Conservation (phyloP, 2,888 invertebrate species). For the Ctenicera cuprea region DNA sequence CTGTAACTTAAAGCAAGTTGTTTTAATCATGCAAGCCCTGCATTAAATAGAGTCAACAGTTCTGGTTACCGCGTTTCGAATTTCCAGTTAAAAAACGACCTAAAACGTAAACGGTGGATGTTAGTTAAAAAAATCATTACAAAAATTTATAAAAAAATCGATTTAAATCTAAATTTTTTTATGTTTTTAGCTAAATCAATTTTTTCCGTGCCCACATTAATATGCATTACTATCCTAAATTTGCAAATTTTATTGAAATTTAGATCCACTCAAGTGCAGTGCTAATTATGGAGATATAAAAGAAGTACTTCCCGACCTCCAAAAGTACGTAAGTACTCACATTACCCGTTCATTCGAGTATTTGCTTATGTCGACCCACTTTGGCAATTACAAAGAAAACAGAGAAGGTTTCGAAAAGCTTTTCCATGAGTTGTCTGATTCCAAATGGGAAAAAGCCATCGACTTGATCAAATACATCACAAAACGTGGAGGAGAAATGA, state of each 20-base stretch:
- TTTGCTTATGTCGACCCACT: slow-evolving; percentile 84
- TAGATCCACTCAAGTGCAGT: slow-evolving; percentile 75
- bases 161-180: no score
- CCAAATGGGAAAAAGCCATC: slow-evolving; percentile 83
- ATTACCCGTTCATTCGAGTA: slow-evolving; percentile 85
- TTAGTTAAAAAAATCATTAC: no score
- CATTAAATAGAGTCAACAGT: no score
- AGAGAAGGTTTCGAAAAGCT: slow-evolving; percentile 85
- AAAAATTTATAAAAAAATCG: no score
- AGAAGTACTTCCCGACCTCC: slow-evolving; percentile 73
- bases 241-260: slow-evolving; percentile 1
- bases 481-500: slow-evolving; percentile 80
- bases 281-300: slow-evolving; percentile 79
- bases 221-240: not conserved
- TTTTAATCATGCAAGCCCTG: no score
- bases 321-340: slow-evolving; percentile 78
- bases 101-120: no score
- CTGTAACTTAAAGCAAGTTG: no score
- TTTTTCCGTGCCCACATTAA: no score
- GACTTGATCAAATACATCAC: slow-evolving; percentile 86
- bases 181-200: no score
- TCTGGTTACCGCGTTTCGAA: no score
- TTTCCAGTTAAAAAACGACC: no score
- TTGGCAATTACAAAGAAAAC: slow-evolving; percentile 85
- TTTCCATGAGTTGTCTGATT: slow-evolving; percentile 84